A percentile compares a stretch with the other conserved stretches of the same genome.
phyloP scores from a whole-genome alignment of 2,113 vertebrate species.

The Cnemophilus loriae region DNA sequence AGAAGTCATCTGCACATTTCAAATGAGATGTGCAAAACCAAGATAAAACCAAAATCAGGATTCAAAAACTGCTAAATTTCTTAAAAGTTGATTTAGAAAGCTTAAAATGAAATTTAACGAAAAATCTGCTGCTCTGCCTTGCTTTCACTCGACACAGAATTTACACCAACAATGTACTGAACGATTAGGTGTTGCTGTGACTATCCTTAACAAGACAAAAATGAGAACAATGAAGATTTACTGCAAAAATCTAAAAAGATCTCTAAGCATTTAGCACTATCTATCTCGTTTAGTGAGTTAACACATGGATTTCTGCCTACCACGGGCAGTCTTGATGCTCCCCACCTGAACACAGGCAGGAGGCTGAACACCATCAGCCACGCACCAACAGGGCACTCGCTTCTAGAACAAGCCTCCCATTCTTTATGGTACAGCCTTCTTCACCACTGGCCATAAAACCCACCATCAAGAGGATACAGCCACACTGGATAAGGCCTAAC shows the following conservation, averaged over 20 bases:
- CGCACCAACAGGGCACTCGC: accelerated
- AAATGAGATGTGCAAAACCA: background rate
- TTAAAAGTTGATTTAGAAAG: background rate
- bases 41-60: background rate
- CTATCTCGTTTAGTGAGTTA: background rate
- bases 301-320: background rate
- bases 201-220: background rate
- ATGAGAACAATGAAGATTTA: background rate
- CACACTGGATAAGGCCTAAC: background rate
- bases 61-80: background rate
- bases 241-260: background rate
- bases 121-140: background rate
- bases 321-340: accelerated
- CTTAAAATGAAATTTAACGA: background rate
- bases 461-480: background rate
- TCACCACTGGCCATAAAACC: background rate
- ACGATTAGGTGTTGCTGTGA: background rate
- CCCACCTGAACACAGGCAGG: background rate
- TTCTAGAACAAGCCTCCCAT: background rate
- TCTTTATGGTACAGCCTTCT: background rate
- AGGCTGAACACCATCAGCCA: background rate
- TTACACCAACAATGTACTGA: background rate
- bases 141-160: background rate
- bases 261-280: background rate
- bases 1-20: background rate